Conservation (phyloP, 2,888 invertebrate species). For the Diaphora mendica region DNA sequence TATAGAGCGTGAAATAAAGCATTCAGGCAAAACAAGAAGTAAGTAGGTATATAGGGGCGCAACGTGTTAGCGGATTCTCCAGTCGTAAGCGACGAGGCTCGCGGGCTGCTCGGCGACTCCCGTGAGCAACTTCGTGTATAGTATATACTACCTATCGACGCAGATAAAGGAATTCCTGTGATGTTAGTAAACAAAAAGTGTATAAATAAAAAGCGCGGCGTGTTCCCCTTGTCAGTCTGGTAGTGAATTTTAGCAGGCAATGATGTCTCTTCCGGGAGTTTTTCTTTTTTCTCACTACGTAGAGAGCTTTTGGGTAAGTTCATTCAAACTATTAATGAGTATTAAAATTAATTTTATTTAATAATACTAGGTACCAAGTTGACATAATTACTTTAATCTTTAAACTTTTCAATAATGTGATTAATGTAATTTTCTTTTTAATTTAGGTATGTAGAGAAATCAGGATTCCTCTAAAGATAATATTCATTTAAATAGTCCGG, state of each 20-base stretch:
- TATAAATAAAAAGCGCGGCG: constrained; percentile 76
- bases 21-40: constrained; percentile 79
- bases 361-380: constrained; percentile 11
- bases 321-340: constrained; percentile 17
- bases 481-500: constrained; percentile 25
- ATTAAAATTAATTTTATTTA: constrained; percentile 14
- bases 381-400: constrained; percentile 23
- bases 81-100: constrained; percentile 69
- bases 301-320: constrained; percentile 84
- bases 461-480: constrained; percentile 37
- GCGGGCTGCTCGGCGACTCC: constrained; percentile 60
- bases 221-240: constrained; percentile 70
- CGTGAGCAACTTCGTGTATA: constrained; percentile 51
- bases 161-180: constrained; percentile 72
- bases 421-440: constrained; percentile 42
- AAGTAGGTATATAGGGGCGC: constrained; percentile 81
- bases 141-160: constrained; percentile 50
- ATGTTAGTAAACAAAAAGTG: constrained; percentile 85
- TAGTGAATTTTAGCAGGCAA: constrained; percentile 70
- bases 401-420: constrained; percentile 37
- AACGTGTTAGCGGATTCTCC: constrained; percentile 64
- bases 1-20: constrained; percentile 83
- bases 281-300: constrained; percentile 79
- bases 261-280: constrained; percentile 81
- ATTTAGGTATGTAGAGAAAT: constrained; percentile 28